Base-by-base conservation (phyloP, 92 coral and sea anemone genomes). In the Heteractis magnifica region DNA sequence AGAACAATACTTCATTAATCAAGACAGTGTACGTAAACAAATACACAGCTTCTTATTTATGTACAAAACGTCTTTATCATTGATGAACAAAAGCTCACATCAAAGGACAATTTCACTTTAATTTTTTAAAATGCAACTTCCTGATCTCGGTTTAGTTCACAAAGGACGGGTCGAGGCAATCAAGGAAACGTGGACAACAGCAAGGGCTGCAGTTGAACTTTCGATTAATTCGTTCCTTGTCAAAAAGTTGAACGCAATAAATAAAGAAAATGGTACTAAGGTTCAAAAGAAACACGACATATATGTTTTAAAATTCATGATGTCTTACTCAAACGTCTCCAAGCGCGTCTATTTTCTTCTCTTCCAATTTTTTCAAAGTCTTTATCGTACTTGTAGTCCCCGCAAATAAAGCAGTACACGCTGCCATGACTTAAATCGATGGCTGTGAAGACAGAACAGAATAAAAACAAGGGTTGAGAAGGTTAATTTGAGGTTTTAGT, bases 391-490 rank as follows among this genome's bases (percentile, higher is more conserved):
- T 91, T 94, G 76, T 95, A 92, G 86, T 95, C 98, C 56, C 91
- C 88, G 84, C 98, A 95, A 71, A 92, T 76, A 78, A 95, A 95
- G 60, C 98, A 95, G 82, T 88, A 95, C 41, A 95, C 86, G 16
- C 83, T 91, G 51, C 98, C 98, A 79, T 94, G 97, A 60, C 89
- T 95, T 72, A 95, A 85, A 77, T 95, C 98, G 72, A 95, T 86
- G 56, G 98, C 98, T 95, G 85, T 70, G 79, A 86, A 19, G 52
- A 71, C 48, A 59, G 60, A 70, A 16, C 6, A 79, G 14, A 41
- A 53, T 10, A 73, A 76, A 21, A 51, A n/a, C 55, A 19, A 20
- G 23, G 51, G 53, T 8, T 20, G 65, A 52, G 48, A 73, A 20
- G 71, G 79, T 44, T 44, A 78, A 82, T 23, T 44, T 26, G 55